These are phyloP conservation scores for Lepus oiostolus DNA, from an alignment of 2,797 vertebrate genomes.

Conservation along the genomic window DNA sequence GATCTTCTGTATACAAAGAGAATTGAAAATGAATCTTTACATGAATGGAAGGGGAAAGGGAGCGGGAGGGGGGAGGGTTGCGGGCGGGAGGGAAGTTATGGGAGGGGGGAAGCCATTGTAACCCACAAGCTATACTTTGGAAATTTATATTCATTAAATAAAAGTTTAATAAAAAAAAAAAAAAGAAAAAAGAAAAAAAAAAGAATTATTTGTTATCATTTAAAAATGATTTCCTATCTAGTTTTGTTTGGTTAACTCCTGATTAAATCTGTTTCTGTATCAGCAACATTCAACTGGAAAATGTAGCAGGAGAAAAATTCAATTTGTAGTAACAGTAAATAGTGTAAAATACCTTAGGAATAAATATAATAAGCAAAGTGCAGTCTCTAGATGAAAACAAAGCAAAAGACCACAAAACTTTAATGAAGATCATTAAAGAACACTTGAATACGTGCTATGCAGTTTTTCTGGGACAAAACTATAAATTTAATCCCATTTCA, in stretches of 20 bases:
- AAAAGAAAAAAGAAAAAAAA: no score
- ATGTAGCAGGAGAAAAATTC: conserved; percentile 10
- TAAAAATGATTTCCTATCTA: conserved; percentile 10
- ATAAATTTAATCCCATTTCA: background rate
- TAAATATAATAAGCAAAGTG: background rate
- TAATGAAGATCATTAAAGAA: background rate
- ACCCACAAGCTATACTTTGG: no score
- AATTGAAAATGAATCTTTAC: no score
- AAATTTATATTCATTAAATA: no score
- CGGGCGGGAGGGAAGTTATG: no score
- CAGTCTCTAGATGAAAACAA: background rate
- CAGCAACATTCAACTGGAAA: background rate
- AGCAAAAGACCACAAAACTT: background rate
- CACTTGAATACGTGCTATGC: background rate
- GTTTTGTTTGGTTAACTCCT: background rate
- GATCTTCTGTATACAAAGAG: no score
- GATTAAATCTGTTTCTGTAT: background rate
- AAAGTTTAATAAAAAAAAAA: no score
- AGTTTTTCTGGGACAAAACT: background rate
- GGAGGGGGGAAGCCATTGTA: no score
- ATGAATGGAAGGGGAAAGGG: no score
- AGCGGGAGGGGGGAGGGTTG: no score
- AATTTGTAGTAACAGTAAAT: background rate
- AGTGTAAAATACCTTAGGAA: conserved; percentile 22
- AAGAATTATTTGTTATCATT: background rate